Evolutionary conservation across 2,113 vertebrate genomes (phyloP).

Genomic region (Rhipidura dahli): DNA sequence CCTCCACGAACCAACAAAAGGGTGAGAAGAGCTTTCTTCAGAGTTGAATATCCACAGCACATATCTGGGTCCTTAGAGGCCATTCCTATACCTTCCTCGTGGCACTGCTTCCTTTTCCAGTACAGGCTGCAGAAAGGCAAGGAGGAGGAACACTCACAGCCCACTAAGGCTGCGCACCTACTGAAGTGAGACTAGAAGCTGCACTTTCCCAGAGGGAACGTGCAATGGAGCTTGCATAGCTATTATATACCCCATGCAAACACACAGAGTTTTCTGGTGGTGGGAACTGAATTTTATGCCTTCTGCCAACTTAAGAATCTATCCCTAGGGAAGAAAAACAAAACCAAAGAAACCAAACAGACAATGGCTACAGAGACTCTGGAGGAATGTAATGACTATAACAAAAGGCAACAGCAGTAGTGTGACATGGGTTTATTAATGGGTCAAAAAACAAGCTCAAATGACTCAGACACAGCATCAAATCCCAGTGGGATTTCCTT

Average conservation of each 20-base stretch:
- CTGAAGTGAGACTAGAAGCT: not conserved
- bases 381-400: not conserved
- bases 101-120: not conserved
- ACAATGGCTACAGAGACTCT: not conserved
- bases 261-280: fast-evolving
- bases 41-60: not conserved
- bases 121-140: not conserved
- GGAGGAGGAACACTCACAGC: not conserved
- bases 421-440: not conserved
- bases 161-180: not conserved
- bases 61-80: not conserved
- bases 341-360: not conserved
- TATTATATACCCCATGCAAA: not conserved
- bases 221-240: fast-evolving
- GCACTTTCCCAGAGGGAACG: not conserved
- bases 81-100: not conserved
- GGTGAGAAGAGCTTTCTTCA: not conserved
- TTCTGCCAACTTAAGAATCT: conserved; percentile 1
- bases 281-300: not conserved
- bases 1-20: fast-evolving
- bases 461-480: not conserved
- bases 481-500: not conserved
- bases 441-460: not conserved
- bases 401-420: not conserved
- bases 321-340: not conserved